phyloP scores from a whole-genome alignment of 1,140 invertebrate species.

The Solenopsis invicta region DNA sequence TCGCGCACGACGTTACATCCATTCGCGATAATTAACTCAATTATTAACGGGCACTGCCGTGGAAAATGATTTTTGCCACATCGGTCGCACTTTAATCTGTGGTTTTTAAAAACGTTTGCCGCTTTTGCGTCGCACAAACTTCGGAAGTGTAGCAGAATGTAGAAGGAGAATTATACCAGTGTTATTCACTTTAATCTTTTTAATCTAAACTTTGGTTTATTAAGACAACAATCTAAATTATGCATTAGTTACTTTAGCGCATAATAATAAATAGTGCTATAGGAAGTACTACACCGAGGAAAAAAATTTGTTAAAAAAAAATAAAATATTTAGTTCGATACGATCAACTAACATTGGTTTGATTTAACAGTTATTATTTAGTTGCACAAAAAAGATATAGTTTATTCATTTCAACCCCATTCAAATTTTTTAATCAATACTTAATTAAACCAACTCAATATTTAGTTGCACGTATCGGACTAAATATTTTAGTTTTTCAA shows the following conservation, averaged over 20 bases:
- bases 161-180: neutral
- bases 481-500: too few species aligned
- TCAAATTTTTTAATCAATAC: too few species aligned
- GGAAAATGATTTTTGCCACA: slow-evolving; percentile 53
- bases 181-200: slow-evolving; percentile 8
- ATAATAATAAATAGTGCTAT: neutral
- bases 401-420: too few species aligned
- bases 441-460: too few species aligned
- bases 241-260: neutral
- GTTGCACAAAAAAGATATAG: too few species aligned
- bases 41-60: slow-evolving; percentile 43
- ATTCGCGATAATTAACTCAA: slow-evolving; percentile 64
- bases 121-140: neutral
- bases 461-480: too few species aligned
- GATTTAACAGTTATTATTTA: too few species aligned
- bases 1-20: slow-evolving; percentile 18
- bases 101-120: slow-evolving; percentile 47
- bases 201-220: neutral
- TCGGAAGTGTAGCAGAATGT: slow-evolving; percentile 8
- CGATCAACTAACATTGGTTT: too few species aligned
- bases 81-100: slow-evolving; percentile 39
- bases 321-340: too few species aligned
- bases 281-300: neutral
- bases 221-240: slow-evolving; percentile 4
- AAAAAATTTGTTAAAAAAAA: too few species aligned